Percentiles rank a stretch among this genome's conserved stretches.
Evolutionary conservation across 2,113 vertebrate genomes (phyloP).

Genomic region (Nasalis larvatus): DNA sequence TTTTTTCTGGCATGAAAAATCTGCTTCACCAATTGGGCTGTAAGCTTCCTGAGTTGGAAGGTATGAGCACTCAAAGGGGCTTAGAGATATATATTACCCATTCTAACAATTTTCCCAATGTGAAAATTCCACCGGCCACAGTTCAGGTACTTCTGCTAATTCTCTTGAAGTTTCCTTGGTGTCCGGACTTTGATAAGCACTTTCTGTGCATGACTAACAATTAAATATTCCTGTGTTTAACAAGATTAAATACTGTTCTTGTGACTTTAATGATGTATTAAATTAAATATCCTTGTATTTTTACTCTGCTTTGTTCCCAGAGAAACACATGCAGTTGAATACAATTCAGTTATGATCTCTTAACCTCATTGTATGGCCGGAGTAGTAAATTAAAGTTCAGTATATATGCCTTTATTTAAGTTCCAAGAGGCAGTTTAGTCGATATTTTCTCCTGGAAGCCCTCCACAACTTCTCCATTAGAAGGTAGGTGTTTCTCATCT

Average conservation of each 20-base stretch:
- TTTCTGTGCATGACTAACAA: not conserved
- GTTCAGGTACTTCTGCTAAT: not conserved
- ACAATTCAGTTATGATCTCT: not conserved
- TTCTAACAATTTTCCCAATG: not conserved
- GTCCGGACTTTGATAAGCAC: not conserved
- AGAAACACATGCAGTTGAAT: not conserved
- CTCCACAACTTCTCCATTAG: not conserved
- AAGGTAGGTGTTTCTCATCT: not conserved
- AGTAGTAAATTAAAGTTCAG: not conserved
- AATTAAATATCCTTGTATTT: slow-evolving; percentile 47
- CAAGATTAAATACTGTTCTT: slow-evolving; percentile 40
- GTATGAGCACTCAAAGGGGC: not conserved
- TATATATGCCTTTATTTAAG: not conserved
- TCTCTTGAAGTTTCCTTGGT: not conserved
- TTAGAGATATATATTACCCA: not conserved
- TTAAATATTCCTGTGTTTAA: slow-evolving; percentile 30
- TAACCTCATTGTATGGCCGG: not conserved
- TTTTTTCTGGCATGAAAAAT: not conserved
- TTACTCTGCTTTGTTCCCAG: not conserved
- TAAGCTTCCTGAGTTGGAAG: not conserved
- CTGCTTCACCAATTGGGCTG: not conserved
- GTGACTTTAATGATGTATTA: slow-evolving; percentile 54
- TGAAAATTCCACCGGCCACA: not conserved
- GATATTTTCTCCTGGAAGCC: not conserved
- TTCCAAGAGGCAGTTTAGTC: not conserved